phyloP scores from a whole-genome alignment of 2,113 vertebrate species.

The Petromus typicus region DNA sequence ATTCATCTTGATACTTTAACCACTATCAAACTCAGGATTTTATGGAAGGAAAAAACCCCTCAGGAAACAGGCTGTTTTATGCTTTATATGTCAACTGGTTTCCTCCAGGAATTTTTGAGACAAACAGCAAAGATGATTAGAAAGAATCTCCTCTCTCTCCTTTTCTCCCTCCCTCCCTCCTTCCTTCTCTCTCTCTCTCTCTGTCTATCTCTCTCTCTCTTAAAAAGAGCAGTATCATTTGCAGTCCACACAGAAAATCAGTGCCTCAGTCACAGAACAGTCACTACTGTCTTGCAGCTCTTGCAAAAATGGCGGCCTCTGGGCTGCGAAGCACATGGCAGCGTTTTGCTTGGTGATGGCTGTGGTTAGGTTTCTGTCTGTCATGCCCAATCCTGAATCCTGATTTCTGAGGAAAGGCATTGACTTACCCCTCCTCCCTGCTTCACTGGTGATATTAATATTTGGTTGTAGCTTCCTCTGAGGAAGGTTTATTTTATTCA shows the following conservation, averaged over 20 bases:
- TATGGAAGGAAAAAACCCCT: background rate
- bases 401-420: background rate
- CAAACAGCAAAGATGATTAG: conserved; percentile 45
- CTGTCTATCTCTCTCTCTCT: background rate
- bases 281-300: background rate
- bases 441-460: conserved; percentile 9
- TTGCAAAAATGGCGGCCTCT: background rate
- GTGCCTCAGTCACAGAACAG: background rate
- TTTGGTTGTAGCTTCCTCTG: background rate
- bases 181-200: too few species aligned
- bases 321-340: background rate
- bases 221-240: background rate
- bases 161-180: background rate
- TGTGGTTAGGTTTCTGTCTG: background rate
- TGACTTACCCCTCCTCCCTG: background rate
- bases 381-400: background rate
- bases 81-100: background rate
- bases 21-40: conserved; percentile 59
- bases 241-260: background rate
- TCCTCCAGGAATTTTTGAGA: background rate
- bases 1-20: conserved; percentile 33
- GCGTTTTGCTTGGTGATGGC: background rate
- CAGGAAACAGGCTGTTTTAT: background rate
- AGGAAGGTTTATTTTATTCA: background rate
- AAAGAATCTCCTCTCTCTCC: background rate